Evolutionary conservation across 92 coral and sea anemone species (phyloP).

Genomic region (Porites lobata): DNA sequence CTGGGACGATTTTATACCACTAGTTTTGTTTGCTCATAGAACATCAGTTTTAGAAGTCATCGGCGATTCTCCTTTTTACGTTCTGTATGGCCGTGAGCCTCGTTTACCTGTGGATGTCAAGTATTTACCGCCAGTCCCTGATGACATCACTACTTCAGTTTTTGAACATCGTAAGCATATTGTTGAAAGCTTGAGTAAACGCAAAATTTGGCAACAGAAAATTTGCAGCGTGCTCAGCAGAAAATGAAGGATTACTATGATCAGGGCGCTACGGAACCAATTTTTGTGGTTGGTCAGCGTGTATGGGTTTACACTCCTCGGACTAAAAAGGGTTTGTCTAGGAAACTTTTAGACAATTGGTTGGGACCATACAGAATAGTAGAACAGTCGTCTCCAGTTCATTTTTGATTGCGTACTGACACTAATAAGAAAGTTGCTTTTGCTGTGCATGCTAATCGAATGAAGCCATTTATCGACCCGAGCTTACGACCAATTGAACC

Average conservation of each 20-base stretch:
- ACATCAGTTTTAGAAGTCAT: conserved; percentile 31
- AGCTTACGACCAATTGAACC: conserved; percentile 12
- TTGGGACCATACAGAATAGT: conserved; percentile 28
- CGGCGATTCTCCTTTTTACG: conserved; percentile 50
- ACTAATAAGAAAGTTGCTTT: conserved; percentile 1
- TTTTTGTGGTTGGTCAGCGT: conserved; percentile 40
- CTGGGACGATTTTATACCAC: conserved; percentile 38
- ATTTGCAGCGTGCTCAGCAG: conserved; percentile 63
- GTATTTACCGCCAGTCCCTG: conserved; percentile 21
- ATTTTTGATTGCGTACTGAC: background rate
- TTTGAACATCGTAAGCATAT: conserved; percentile 46
- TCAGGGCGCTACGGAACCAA: background rate
- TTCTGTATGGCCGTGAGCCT: conserved; percentile 57
- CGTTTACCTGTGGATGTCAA: conserved; percentile 46
- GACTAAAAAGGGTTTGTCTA: conserved; percentile 24
- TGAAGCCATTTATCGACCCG: conserved; percentile 35
- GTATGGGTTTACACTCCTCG: conserved; percentile 50
- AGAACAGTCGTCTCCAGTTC: conserved; percentile 17
- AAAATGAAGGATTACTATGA: conserved; percentile 61
- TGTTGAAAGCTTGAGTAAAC: conserved; percentile 40
- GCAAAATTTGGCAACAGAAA: conserved; percentile 43
- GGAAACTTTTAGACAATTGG: background rate
- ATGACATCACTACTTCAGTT: conserved; percentile 33
- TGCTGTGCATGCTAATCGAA: background rate
- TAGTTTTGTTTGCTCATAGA: conserved; percentile 41